Base-by-base conservation (phyloP, 2,113 vertebrate genomes). In the Willisornis vidua region DNA sequence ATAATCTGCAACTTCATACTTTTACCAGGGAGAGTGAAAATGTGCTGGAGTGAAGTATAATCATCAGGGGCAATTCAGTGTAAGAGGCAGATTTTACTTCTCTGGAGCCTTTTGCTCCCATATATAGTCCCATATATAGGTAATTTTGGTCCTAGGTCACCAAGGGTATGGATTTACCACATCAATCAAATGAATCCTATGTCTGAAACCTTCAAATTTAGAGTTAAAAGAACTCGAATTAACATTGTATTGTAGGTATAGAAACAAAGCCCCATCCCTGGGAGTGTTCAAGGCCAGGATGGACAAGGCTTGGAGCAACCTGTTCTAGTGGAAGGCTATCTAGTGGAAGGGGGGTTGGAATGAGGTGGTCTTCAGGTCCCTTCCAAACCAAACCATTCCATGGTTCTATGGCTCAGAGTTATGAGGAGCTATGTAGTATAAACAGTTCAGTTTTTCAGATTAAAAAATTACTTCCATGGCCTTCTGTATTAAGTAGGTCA, bases 251-350 rank as follows among this genome's bases (percentile, higher is more conserved):
- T 82, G 14, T 43, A 52, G 20, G 14, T 59, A 45, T 1, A 54
- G 41, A 46, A 15, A 46, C 45, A 65, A 46, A 18, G 10, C 8
- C 23, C 7, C 22, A 46, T 9, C 13, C 23, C 39, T 45, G 33
- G 12, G 16, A 43, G 19, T 39, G 12, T n/a, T 6, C 52, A 29
- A 51, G 12, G 26, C 18, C 26, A 16, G 31, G 15, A 1, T 39
- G 77, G 19, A 39, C 0, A 0, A 33, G 4, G 15, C 19, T 66
- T 58, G 23, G 43, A 65, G 14, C 10, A 81, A 1, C 18, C 45
- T 81, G 51, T 31, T 5, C 0, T 10, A 28, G 9, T 46, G 46
- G 37, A 39, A 82, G 8, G 1, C 9, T 81, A 28, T 5, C 37
- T 28, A 26, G 41, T 19, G 24, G 29, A 14, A 76, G 14, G 3